Evolutionary conservation across 1,140 invertebrate species (phyloP).

Genomic region (Leptinotarsa undecemlineata): DNA sequence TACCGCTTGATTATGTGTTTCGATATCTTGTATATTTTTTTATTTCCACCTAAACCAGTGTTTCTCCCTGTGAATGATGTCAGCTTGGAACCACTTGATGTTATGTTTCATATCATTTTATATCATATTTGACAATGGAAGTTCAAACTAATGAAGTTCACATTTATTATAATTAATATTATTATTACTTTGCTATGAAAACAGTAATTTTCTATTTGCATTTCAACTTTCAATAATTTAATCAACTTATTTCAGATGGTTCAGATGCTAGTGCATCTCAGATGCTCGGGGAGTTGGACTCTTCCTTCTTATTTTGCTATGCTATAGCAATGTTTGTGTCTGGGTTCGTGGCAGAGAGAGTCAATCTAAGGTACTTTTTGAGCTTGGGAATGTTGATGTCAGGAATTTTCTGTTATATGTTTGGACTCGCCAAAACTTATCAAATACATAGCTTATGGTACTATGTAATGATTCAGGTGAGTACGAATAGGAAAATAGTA

Average conservation of each 20-base stretch:
- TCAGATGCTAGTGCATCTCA: conserved; percentile 72
- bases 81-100: too few species aligned
- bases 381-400: conserved; percentile 88
- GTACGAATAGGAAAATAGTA: background rate
- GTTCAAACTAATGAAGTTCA: too few species aligned
- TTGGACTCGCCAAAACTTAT: conserved; percentile 84
- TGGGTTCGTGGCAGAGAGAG: conserved; percentile 89
- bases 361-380: conserved; percentile 89
- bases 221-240: too few species aligned
- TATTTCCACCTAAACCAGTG: too few species aligned
- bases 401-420: conserved; percentile 84
- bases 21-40: too few species aligned
- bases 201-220: too few species aligned
- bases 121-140: too few species aligned
- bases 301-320: conserved; percentile 91
- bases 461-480: conserved; percentile 86
- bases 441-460: conserved; percentile 84
- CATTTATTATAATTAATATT: too few species aligned
- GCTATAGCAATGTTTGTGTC: conserved; percentile 90
- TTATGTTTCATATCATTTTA: too few species aligned
- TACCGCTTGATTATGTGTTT: too few species aligned
- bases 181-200: too few species aligned
- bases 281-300: conserved; percentile 87
- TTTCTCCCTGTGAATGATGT: too few species aligned
- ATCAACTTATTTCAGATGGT: conserved; percentile 66